phyloP scores from a whole-genome alignment of 2,888 invertebrate genomes.

The Phytoseiulus persimilis region DNA sequence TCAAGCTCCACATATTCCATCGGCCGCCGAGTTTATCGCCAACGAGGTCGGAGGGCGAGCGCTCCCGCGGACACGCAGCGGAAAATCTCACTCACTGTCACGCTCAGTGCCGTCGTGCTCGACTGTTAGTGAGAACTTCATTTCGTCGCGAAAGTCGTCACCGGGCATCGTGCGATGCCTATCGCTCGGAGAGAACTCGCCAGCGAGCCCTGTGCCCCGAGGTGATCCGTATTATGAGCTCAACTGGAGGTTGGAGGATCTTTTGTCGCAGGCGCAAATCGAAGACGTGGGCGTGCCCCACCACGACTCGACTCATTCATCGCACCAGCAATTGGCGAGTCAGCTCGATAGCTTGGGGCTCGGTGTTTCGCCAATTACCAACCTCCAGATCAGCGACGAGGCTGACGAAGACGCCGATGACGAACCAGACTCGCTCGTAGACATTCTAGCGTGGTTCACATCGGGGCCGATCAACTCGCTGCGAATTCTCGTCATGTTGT shows the following conservation, averaged over 20 bases:
- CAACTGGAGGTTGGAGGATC: slow-evolving; percentile 35
- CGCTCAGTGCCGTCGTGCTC: slow-evolving; percentile 35
- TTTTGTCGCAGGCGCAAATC: slow-evolving; percentile 28
- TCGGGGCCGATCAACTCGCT: slow-evolving; percentile 34
- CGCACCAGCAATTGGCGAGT: slow-evolving; percentile 15
- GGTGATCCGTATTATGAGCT: slow-evolving; percentile 34
- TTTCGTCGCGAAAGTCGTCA: slow-evolving; percentile 39
- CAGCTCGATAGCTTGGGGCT: slow-evolving; percentile 24
- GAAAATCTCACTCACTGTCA: slow-evolving; percentile 35
- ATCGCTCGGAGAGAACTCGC: slow-evolving; percentile 32
- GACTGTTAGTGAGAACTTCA: slow-evolving; percentile 36
- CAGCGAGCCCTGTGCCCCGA: slow-evolving; percentile 10
- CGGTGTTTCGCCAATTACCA: slow-evolving; percentile 8
- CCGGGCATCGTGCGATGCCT: slow-evolving; percentile 36
- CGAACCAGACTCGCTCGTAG: slow-evolving; percentile 35
- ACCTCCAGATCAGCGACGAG: slow-evolving; percentile 11
- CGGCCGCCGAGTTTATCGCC: slow-evolving; percentile 12
- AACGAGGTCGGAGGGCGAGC: neutral
- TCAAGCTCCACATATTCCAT: slow-evolving; percentile 22
- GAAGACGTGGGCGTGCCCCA: neutral
- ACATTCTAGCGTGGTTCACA: slow-evolving; percentile 35
- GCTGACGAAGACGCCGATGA: neutral
- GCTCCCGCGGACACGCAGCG: slow-evolving; percentile 26
- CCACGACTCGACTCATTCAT: slow-evolving; percentile 26
- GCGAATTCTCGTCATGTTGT: slow-evolving; percentile 35